These are phyloP conservation scores for Tillus elongatus DNA, from an alignment of 2,888 invertebrate species.

Conservation along the genomic window DNA sequence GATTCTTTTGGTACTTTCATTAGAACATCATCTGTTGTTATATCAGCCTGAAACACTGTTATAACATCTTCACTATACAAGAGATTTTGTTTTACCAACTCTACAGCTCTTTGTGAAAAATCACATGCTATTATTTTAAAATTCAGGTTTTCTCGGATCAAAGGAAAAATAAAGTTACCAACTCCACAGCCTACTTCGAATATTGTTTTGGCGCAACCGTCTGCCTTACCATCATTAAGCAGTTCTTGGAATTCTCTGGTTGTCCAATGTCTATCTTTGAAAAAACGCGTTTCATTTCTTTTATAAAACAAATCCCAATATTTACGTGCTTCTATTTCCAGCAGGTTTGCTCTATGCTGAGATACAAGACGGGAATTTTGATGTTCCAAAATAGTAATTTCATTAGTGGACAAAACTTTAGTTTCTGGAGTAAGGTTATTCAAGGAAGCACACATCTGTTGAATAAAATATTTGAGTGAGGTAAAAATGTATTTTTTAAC, in stretches of 20 bases:
- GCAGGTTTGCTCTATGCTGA: conserved; percentile 62
- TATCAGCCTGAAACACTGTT: conserved; percentile 75
- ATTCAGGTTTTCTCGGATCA: conserved; percentile 68
- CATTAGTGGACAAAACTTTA: conserved; percentile 31
- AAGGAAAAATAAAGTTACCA: conserved; percentile 90
- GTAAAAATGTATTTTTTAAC: too few relatives aligned
- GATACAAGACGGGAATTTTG: conserved; percentile 64
- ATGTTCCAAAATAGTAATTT: conserved; percentile 51
- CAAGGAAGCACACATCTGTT: too few relatives aligned
- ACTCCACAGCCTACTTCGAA: conserved; percentile 93
- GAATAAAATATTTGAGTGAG: too few relatives aligned
- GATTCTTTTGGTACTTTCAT: conserved; percentile 43
- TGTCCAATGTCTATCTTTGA: conserved; percentile 95
- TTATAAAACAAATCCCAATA: conserved; percentile 98
- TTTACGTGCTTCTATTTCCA: conserved; percentile 75
- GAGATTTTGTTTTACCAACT: conserved; percentile 65
- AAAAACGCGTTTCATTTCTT: conserved; percentile 86
- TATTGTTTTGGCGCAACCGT: conserved; percentile 38
- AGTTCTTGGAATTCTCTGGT: conserved; percentile 72
- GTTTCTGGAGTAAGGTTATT: too few relatives aligned
- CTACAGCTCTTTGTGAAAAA: conserved; percentile 82
- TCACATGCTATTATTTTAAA: conserved; percentile 82
- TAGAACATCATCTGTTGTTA: conserved; percentile 61
- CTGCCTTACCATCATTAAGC: conserved; percentile 31
- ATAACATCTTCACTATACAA: conserved; percentile 58